Base-by-base conservation (phyloP, 2,888 invertebrate genomes). In the Onthophagus sagittarius region DNA sequence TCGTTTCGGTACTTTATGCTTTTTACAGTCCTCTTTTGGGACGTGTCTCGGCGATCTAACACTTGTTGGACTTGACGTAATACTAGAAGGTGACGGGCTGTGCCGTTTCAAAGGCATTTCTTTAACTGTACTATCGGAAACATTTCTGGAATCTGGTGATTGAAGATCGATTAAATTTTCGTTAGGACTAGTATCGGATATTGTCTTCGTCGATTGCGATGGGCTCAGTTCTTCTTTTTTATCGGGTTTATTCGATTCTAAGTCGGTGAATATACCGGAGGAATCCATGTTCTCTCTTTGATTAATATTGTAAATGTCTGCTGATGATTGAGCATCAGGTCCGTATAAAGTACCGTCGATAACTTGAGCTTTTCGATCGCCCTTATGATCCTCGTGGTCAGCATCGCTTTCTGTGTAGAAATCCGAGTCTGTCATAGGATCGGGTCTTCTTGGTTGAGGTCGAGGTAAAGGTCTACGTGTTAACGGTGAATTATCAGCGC, bases 341-440 rank as follows among this genome's bases (percentile, higher is more conserved):
- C 94, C 94, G 82, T 96, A 96, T n/a, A 96, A 85, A 39, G 94
- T 95, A 0, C 96, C 96, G 83, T 96, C 96, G 76, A 96, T 96
- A 3, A 95, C 94, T 85, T 95, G 94, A 5, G 93, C 94, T 73
- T 89, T 89, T 39, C 94, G 87, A 81, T 94, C 93, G 33, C 88
- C 87, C 1, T 23, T 15, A 73, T 89, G 88, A 74, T 93, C 93
- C 79, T 93, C 93, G 83, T 94, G 92, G 84, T 96, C 95, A 0
- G 95, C 94, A 84, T 95, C 96, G 81, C 94, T 94, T 86, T 95
- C 95, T 5, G 95, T 95, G 82, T 94, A 95, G 85, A 95, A 95
- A 85, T 95, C 96, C 0, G 95, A 96, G 85, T 96, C 96, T 0
- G 95, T 95, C 94, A 95, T 94, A 0, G 94, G 94, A 84, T 95